Base-by-base conservation (phyloP, 64 coral and sea anemone species). In the Actinia tenebrosa region DNA sequence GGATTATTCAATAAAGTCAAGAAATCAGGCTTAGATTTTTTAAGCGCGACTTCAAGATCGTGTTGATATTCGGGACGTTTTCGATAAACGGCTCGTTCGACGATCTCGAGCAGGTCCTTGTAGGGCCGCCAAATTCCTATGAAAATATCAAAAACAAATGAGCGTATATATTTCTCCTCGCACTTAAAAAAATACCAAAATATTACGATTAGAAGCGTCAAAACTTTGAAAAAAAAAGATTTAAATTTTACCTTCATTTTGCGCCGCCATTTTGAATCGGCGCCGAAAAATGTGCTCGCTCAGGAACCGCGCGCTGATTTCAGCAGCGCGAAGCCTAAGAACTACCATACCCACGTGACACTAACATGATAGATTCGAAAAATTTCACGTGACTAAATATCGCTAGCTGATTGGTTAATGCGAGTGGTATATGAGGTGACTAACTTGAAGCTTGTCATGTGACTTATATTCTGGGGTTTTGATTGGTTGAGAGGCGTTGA, bases 21-120 rank as follows among this genome's bases (percentile, higher is more conserved):
- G 61, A 99, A 93, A 77, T 95, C 97, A 8, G 93, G 90, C 84
- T 99, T 99, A 63, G 93, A 99, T 72, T 92, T 92, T 75, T 93
- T 95, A 56, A 99, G 84, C 7, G 90, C 91, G 42, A 85, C 64
- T 78, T 95, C 97, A 53, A 99, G 56, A 78, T 99, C 97, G 62
- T 99, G 91, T 78, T 86, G 91, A 55, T 84, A 90, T 86, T 95
- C 97, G 3, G 97, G 88, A 77, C 86, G 89, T 89, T 99, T 99
- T 56, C 89, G 89, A 82, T 90, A 95, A 22, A 99, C 83, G 25
- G 97, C 93, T 85, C 89, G 82, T 86, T 99, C 97, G 45, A 99
- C 97, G 69, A 91, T 80, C 26, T 93, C 84, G 30, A 91, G 88
- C 72, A 99, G 80, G 46, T 95, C 93, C 53, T 99, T 99, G 64